A percentile compares a stretch with the other conserved stretches of the same genome.
These are phyloP conservation scores for Alligator sinensis DNA, from an alignment of 2,113 vertebrate genomes.

Conservation along the genomic window DNA sequence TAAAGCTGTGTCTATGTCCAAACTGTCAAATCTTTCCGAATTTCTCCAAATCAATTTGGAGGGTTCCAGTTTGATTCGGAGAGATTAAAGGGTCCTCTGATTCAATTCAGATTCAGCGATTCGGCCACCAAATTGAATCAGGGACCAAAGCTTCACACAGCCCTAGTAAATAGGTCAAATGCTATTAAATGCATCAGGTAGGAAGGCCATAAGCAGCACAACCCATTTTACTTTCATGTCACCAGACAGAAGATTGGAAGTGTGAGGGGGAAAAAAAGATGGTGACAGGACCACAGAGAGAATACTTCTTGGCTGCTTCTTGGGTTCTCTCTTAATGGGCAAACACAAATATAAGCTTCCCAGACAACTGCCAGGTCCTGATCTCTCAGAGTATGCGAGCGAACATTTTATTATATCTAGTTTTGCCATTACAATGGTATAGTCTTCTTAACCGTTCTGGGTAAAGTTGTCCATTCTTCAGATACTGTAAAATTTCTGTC, in stretches of 20 bases:
- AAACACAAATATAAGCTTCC: neutral
- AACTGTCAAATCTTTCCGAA: too few species aligned
- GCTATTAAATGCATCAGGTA: neutral
- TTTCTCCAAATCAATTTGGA: too few species aligned
- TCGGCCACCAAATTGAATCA: too few species aligned
- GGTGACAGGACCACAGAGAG: too few species aligned
- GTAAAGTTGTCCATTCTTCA: rapidly evolving
- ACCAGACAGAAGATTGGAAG: neutral
- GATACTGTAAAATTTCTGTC: neutral
- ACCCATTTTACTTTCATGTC: neutral
- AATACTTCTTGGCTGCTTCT: neutral
- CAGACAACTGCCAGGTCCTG: neutral
- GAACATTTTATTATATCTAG: rapidly evolving
- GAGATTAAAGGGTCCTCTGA: too few species aligned
- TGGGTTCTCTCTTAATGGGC: neutral
- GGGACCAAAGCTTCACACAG: too few species aligned
- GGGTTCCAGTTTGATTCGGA: too few species aligned
- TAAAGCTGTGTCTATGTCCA: too few species aligned
- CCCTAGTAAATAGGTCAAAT: neutral
- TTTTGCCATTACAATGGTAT: rapidly evolving
- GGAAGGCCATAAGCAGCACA: neutral
- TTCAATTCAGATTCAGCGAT: too few species aligned
- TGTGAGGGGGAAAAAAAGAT: neutral
- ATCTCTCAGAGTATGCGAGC: rapidly evolving
- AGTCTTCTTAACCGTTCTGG: rapidly evolving